Conservation (phyloP, 2,888 invertebrate species). For the Lobophora halterata region DNA sequence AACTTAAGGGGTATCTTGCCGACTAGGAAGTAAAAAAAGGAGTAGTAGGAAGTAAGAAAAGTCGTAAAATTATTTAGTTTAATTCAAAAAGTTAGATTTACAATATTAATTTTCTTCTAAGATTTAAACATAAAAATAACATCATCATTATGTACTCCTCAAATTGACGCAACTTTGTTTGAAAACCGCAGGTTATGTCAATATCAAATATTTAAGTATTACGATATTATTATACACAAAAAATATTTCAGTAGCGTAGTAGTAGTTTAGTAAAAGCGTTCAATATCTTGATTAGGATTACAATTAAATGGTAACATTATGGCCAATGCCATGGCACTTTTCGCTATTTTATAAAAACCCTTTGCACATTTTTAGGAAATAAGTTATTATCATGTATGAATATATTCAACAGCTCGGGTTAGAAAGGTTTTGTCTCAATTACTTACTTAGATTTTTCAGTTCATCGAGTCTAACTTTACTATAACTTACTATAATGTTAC, state of each 20-base stretch:
- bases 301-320: slow-evolving; percentile 46
- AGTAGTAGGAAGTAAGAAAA: not conserved
- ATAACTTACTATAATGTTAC: too few species aligned
- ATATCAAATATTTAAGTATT: slow-evolving; percentile 2
- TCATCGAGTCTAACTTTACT: too few species aligned
- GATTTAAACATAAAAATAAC: slow-evolving; percentile 17
- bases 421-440: too few species aligned
- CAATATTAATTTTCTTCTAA: slow-evolving; percentile 38
- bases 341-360: slow-evolving; percentile 34
- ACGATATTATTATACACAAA: slow-evolving; percentile 2
- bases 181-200: too few species aligned
- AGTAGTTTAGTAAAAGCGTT: slow-evolving; percentile 37
- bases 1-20: too few species aligned
- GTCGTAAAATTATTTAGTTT: slow-evolving; percentile 24
- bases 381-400: not conserved
- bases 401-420: too few species aligned
- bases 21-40: too few species aligned
- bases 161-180: slow-evolving; percentile 1
- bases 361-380: slow-evolving; percentile 19
- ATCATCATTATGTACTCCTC: not conserved
- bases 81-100: slow-evolving; percentile 38
- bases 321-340: slow-evolving; percentile 43
- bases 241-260: not conserved
- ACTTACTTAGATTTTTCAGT: too few species aligned
- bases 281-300: slow-evolving; percentile 28